Conservation (phyloP, 2,888 invertebrate species). For the Dryocosmus kuriphilus region DNA sequence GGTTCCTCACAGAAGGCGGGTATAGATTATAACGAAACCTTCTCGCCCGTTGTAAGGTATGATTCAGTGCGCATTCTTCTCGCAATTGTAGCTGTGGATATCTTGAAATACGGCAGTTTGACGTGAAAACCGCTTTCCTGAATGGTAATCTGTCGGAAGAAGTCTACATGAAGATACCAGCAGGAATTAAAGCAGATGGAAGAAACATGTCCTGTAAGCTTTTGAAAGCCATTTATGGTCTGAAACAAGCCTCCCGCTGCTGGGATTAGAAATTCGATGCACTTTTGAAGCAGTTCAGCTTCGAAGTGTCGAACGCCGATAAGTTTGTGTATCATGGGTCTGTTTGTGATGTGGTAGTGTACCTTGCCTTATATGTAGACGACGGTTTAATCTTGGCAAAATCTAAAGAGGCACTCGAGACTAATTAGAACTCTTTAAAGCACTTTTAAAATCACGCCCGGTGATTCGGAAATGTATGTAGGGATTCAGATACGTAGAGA, state of each 20-base stretch:
- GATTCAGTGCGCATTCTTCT: too few relatives aligned
- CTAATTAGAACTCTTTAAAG: not conserved
- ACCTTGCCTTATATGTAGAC: conserved; percentile 19
- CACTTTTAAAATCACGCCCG: conserved; percentile 29
- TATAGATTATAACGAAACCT: conserved; percentile 49
- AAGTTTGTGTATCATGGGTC: not conserved
- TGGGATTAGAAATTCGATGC: conserved; percentile 16
- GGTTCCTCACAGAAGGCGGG: conserved; percentile 45
- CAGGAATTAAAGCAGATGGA: not conserved
- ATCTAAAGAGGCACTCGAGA: conserved; percentile 9
- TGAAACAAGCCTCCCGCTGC: conserved; percentile 18
- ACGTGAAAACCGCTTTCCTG: too few relatives aligned
- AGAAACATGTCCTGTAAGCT: not conserved
- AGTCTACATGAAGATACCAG: conserved; percentile 50
- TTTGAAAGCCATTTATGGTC: conserved; percentile 8
- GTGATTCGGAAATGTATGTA: conserved; percentile 14
- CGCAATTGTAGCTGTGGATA: too few relatives aligned
- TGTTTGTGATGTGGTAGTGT: not conserved
- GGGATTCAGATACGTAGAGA: conserved; percentile 34
- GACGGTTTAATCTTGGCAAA: not conserved
- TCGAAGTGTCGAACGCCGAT: not conserved
- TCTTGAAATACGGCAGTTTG: too few relatives aligned
- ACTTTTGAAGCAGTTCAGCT: not conserved
- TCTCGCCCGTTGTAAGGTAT: conserved; percentile 52
- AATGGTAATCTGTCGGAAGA: conserved; percentile 52